phyloP scores from a whole-genome alignment of 53 echinoderm and acorn worm genomes.

The Henricia sp. region DNA sequence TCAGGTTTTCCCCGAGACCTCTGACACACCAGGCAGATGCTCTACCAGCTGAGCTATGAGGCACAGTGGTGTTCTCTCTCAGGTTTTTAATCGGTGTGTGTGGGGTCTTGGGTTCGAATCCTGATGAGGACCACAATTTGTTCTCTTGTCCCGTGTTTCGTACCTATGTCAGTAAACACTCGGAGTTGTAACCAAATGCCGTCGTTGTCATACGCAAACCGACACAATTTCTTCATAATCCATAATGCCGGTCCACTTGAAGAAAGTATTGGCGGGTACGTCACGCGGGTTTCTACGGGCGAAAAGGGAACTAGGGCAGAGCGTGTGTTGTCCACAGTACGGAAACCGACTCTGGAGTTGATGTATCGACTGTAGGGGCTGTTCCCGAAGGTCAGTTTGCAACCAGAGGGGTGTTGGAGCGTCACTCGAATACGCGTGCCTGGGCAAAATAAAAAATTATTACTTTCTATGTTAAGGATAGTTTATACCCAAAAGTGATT shows the following conservation, averaged over 20 bases:
- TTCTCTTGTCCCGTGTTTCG: too few relatives aligned
- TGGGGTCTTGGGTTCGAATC: too few relatives aligned
- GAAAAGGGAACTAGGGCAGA: too few relatives aligned
- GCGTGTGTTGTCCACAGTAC: background rate
- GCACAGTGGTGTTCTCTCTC: too few relatives aligned
- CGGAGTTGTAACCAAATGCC: background rate
- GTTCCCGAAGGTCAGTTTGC: background rate
- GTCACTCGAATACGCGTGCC: background rate
- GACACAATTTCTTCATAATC: background rate
- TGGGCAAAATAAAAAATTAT: too few relatives aligned
- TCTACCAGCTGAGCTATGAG: too few relatives aligned
- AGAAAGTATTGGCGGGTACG: background rate
- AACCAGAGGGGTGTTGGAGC: background rate
- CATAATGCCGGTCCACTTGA: background rate
- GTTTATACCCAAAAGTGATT: too few relatives aligned
- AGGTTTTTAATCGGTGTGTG: too few relatives aligned
- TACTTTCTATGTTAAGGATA: too few relatives aligned
- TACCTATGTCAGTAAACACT: background rate
- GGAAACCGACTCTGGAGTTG: background rate
- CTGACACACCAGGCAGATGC: too few relatives aligned
- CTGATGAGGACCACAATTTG: too few relatives aligned
- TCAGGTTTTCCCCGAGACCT: too few relatives aligned
- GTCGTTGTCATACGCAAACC: background rate
- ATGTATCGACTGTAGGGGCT: background rate
- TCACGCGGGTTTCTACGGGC: background rate